Base-by-base conservation (phyloP, 2,888 invertebrate genomes). In the Thecocarcelia acutangulata region DNA sequence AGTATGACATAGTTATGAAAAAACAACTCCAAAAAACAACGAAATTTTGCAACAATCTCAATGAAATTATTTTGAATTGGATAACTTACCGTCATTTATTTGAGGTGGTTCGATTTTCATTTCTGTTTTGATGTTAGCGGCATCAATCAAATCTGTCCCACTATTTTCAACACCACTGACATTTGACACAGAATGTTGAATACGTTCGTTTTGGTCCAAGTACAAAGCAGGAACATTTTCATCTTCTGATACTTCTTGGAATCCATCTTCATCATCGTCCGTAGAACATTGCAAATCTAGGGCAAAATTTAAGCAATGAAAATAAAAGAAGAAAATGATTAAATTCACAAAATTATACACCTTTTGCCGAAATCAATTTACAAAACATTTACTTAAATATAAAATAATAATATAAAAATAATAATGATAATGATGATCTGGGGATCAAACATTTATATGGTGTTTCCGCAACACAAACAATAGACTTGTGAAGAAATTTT, bases 241-340 rank as follows among this genome's bases (percentile, higher is more conserved):
- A 84, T 93, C 93, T 74, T 92, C 92, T 6, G 92, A 92, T 90
- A 91, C 80, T 85, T 94, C 94, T 85, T 94, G 94, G 80, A 94
- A 92, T 86, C 94, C 94, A 80, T 93, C 93, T 78, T 93, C 93
- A 77, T 93, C 93, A 86, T 94, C 94, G 87, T 95, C 94, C 70
- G 94, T 94, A 13, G 94, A 94, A 87, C 94, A 94, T 89, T 94
- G 94, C 58, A 94, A 90, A 91, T 94, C 94, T 93, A 73, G 15
- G n/a, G 52, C 19, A 28, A 19, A 54, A 63, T 15, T 6, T 24
- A 63, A 37, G n/a, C n/a, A 66, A 48, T 11, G 50, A 33, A 42
- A 9, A 44, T 28, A 58, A 33, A 1, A 33, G 4, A 33, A 33
- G 8, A 3, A 5, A 33, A 33, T 24, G 24, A 56, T 56, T 37